Conservation (phyloP, 2,113 vertebrate species). For the Oophaga pumilio region DNA sequence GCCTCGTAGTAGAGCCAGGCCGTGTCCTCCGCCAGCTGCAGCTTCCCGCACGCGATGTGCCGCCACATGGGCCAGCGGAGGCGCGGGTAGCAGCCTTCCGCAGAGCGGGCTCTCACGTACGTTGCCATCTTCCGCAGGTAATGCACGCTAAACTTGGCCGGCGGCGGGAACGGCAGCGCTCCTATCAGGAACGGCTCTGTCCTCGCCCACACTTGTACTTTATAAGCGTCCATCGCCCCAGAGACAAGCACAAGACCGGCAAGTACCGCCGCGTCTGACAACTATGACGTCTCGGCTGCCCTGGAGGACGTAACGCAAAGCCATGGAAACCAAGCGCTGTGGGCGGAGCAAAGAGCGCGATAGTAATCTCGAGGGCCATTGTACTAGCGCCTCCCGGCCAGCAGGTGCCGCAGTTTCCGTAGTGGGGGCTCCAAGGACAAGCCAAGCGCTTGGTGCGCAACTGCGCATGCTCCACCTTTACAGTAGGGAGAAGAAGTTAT, state of each 20-base stretch:
- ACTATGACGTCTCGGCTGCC: background rate
- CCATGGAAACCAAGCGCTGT: background rate
- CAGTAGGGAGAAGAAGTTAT: too few relatives aligned
- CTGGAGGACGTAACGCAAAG: background rate
- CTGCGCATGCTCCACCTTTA: too few relatives aligned
- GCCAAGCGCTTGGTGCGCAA: too few relatives aligned
- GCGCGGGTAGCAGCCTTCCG: slow-evolving; percentile 82
- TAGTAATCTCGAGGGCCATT: too few relatives aligned
- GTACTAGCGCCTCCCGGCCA: too few relatives aligned
- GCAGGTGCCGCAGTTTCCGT: too few relatives aligned
- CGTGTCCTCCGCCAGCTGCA: slow-evolving; percentile 83
- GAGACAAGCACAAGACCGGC: background rate
- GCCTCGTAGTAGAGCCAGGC: slow-evolving; percentile 96
- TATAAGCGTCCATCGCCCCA: slow-evolving; percentile 72
- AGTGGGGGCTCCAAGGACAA: too few relatives aligned
- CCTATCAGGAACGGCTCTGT: slow-evolving; percentile 90
- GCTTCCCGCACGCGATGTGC: slow-evolving; percentile 92
- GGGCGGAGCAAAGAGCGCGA: background rate
- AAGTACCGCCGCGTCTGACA: background rate
- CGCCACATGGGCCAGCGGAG: slow-evolving; percentile 87
- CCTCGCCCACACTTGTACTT: slow-evolving; percentile 84
- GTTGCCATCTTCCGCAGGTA: slow-evolving; percentile 89
- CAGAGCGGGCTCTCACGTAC: slow-evolving; percentile 78
- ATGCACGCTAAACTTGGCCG: slow-evolving; percentile 85
- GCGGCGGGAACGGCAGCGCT: slow-evolving; percentile 79